Evolutionary conservation across 2,113 vertebrate species (phyloP), one percentile per base, ranked within the genome.

Genomic region (Nesoenas mayeri): DNA sequence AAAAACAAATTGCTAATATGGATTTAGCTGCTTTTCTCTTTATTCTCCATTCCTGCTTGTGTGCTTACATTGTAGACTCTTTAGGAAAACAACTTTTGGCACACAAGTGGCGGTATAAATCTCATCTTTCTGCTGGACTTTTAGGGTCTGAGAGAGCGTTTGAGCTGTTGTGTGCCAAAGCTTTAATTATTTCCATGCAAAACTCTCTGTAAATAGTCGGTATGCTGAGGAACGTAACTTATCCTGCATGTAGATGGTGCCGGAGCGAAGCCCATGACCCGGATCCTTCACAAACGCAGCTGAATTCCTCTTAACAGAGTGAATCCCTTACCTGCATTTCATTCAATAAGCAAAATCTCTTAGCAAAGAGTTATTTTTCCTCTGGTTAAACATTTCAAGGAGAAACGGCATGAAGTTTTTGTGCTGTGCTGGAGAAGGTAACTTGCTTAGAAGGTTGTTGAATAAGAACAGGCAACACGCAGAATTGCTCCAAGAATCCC

Each of bases 201-300:
- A 88, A 36, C 34, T 70, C 64, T 70, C 11, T 20, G 31, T 47
- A 47, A 64, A 9, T 6, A 25, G 44, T 47, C 44, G 18, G 9
- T 34, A 1, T 15, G 50, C 34, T 58, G 62, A 50, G 0, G 0
- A 34, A 12, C 0, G 0, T 9, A 15, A n/a, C 40, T 4, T 12
- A 36, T 3, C 66, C 84, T 61, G 42, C 42, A 5, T 0, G 0
- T 75, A 82, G 64, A 34, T 31, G 42, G 84, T 80, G 84, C 38
- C 57, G 22, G 92, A 61, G 51, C 0, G 0, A 4, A 21, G 70
- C 80, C 65, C 38, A 7, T 25, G 19, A 44, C 3, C 3, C 1
- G 25, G 50, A n/a, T 86, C 54, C 79, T 57, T 72, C 85, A 18
- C 32, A 64, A 36, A 11, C 44, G 40, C 67, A 32, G 29, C 19